Percentiles rank a stretch among this genome's conserved stretches.
These are phyloP conservation scores for Spondyliosoma cantharus DNA, from an alignment of 2,797 vertebrate species.

Conservation along the genomic window DNA sequence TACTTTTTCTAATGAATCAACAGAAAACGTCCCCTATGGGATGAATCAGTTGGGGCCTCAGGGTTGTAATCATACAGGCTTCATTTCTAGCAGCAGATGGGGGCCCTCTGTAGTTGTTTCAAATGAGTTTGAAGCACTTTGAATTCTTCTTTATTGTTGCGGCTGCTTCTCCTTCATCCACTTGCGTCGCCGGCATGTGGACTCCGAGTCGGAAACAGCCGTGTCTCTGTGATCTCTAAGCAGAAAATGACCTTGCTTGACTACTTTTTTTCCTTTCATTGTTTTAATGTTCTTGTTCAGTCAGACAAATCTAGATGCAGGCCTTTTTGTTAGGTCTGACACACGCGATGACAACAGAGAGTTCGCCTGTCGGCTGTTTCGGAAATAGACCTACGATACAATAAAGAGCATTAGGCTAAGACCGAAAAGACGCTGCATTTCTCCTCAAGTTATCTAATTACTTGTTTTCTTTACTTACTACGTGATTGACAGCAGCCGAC, in stretches of 20 bases:
- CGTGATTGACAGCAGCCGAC: conserved; percentile 47
- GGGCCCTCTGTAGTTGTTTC: conserved; percentile 52
- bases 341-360: not conserved
- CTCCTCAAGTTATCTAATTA: conserved; percentile 40
- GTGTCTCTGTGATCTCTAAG: conserved; percentile 3
- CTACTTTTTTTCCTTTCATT: not conserved
- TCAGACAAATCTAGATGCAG: conserved; percentile 19
- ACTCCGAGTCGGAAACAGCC: conserved; percentile 37
- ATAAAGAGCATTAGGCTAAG: conserved; percentile 21
- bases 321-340: not conserved
- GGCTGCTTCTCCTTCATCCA: conserved; percentile 57
- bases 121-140: conserved; percentile 53
- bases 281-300: not conserved
- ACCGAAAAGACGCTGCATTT: conserved; percentile 44
- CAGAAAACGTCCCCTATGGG: conserved; percentile 29
- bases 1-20: conserved; percentile 17
- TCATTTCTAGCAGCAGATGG: conserved; percentile 49
- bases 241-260: conserved; percentile 24
- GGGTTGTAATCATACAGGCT: conserved; percentile 50
- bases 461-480: conserved; percentile 31
- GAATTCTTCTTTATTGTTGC: conserved; percentile 40
- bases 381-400: not conserved
- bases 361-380: not conserved
- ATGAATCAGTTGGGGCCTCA: conserved; percentile 40
- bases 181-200: conserved; percentile 46